A percentile compares a stretch with the other conserved stretches of the same genome.
Evolutionary conservation across 2,888 invertebrate species (phyloP).

Genomic region (Emmelina monodactyla): DNA sequence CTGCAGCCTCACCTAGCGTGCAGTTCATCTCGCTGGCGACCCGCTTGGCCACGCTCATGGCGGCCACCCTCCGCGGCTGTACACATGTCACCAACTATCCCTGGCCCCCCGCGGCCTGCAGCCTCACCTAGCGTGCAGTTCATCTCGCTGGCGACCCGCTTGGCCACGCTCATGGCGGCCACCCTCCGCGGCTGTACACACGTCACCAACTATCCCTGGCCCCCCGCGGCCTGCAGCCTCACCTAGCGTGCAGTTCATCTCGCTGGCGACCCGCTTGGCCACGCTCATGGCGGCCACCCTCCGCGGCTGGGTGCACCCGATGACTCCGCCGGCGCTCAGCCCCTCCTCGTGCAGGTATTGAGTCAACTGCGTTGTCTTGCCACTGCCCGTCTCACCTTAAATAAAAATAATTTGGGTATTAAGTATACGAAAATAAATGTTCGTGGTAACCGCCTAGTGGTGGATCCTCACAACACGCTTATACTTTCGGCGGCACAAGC

Average conservation of each 20-base stretch:
- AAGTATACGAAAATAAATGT: background rate
- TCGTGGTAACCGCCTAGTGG: no score
- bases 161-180: constrained; percentile 99
- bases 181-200: constrained; percentile 96
- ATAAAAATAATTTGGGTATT: background rate
- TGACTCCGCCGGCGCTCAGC: constrained; percentile 89
- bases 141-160: constrained; percentile 99
- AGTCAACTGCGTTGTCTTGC: constrained; percentile 97
- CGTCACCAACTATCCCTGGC: no score
- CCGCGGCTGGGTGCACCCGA: constrained; percentile 98
- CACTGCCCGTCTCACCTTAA: constrained; percentile 89
- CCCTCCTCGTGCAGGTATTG: constrained; percentile 98
- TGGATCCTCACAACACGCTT: no score
- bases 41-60: constrained; percentile 99
- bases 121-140: constrained; percentile 76
- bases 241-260: constrained; percentile 91
- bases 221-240: constrained; percentile 13
- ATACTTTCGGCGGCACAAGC: no score
- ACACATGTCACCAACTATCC: no score
- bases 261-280: constrained; percentile 97
- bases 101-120: no score
- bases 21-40: constrained; percentile 98
- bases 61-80: constrained; percentile 93
- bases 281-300: constrained; percentile 98
- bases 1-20: constrained; percentile 77